Evolutionary conservation across 2,797 vertebrate species (phyloP), one percentile per base, ranked within the genome.

Genomic region (Thunnus albacares): DNA sequence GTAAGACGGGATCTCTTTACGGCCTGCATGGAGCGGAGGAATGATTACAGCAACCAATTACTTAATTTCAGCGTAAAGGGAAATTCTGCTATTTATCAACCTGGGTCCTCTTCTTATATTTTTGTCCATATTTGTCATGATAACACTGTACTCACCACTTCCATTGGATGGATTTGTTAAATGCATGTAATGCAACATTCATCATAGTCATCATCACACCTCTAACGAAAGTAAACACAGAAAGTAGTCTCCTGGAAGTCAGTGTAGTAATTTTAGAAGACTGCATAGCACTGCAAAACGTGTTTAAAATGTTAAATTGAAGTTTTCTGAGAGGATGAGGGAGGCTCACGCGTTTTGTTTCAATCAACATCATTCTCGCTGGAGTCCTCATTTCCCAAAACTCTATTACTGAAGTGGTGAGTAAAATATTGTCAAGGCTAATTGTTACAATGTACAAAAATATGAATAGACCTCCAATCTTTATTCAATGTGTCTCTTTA

Each of bases 401-500:
- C 3, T 63, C 69, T 33, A 7, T 18, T 28, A 30, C 33, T 22
- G 6, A 69, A 4, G 5, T 35, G 5, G 18, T 47, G 30, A 15
- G 4, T 22, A 2, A 68, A 58, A 52, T 58, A 10, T 38, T 15
- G 45, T 68, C 7, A 47, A 68, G 8, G 35, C 9, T 22, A 61
- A 20, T 13, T 18, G 52, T 55, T 4, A 41, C 22, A n/a, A 18
- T 14, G 63, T 1, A 43, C 12, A 61, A 41, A 28, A 60, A n/a
- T 35, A 60, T 24, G 18, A 24, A 0, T 69, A 72, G 26, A 51
- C 28, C 10, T 20, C 10, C 7, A 45, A 2, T 47, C 13, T 56
- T 59, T 35, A 2, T 62, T 10, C n/a, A 26, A 22, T 52, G 11
- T 14, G 13, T 74, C 69, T 79, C 47, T 52, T 64, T 17, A 43